Percentiles rank a stretch among this genome's conserved stretches.
Evolutionary conservation across 2,113 vertebrate species (phyloP).

Genomic region (Tenebrosternarchus preto): DNA sequence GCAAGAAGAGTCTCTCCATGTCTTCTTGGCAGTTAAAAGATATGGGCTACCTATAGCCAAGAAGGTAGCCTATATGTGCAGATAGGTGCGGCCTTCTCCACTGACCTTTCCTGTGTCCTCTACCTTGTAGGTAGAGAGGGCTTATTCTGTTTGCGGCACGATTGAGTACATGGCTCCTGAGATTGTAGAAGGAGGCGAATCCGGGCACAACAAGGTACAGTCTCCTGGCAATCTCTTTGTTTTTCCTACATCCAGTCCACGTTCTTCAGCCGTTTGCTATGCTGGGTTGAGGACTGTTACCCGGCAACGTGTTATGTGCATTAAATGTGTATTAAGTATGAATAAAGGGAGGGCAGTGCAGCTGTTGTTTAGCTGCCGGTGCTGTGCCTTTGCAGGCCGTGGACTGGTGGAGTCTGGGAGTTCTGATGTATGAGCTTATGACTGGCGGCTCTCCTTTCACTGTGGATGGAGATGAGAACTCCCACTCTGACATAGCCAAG

Average conservation of each 20-base stretch:
- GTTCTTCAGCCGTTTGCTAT: not conserved
- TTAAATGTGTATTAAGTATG: not conserved
- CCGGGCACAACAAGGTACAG: conserved; percentile 93
- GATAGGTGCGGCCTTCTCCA: not conserved
- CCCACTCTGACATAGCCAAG: conserved; percentile 96
- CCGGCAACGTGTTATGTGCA: not conserved
- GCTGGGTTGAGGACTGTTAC: not conserved
- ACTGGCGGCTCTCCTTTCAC: conserved; percentile 98
- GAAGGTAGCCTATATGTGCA: not conserved
- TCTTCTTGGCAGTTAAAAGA: not conserved
- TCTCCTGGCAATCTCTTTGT: not conserved
- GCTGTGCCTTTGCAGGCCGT: conserved; percentile 79
- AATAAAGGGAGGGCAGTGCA: too few species aligned
- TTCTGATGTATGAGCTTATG: conserved; percentile 95
- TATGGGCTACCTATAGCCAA: not conserved
- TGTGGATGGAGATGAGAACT: conserved; percentile 95
- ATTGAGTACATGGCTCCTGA: conserved; percentile 99
- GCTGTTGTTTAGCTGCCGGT: not conserved
- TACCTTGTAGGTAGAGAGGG: conserved; percentile 80
- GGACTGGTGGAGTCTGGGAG: conserved; percentile 99
- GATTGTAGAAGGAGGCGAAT: conserved; percentile 92
- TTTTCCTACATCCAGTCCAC: not conserved
- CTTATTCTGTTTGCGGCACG: conserved; percentile 96
- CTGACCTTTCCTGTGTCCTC: not conserved
- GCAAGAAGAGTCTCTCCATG: not conserved